Evolutionary conservation across 1,140 invertebrate species (phyloP).

Genomic region (Mizuhopecten yessoensis): DNA sequence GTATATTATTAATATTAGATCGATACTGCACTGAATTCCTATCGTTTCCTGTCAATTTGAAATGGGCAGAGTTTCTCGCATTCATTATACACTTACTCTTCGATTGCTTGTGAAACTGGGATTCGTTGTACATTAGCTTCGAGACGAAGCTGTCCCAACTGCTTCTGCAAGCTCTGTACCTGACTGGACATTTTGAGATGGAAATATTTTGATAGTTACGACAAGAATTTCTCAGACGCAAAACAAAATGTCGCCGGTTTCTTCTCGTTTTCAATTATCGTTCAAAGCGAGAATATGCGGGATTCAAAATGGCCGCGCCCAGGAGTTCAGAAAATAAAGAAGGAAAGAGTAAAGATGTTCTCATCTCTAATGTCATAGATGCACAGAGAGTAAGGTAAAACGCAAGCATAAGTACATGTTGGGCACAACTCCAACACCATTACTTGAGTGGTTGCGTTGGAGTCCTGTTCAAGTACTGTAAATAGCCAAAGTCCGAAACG

Average conservation of each 20-base stretch:
- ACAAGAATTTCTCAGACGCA: background rate
- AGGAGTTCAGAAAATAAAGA: background rate
- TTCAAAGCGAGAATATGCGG: background rate
- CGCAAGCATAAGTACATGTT: background rate
- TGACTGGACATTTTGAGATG: conserved; percentile 79
- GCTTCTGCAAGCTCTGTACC: conserved; percentile 82
- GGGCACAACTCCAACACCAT: too few relatives aligned
- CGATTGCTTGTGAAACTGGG: conserved; percentile 83
- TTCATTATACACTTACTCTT: conserved; percentile 85
- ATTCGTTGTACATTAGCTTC: conserved; percentile 83
- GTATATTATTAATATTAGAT: too few relatives aligned
- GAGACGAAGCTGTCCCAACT: conserved; percentile 83
- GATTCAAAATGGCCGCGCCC: conserved; percentile 56
- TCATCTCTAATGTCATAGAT: background rate
- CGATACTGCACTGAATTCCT: background rate
- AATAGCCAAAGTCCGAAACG: too few relatives aligned
- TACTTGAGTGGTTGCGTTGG: too few relatives aligned
- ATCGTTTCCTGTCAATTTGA: background rate
- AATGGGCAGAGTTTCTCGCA: background rate
- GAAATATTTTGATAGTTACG: background rate
- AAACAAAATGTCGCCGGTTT: conserved; percentile 33
- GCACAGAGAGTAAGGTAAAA: conserved; percentile 7
- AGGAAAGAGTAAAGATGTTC: background rate
- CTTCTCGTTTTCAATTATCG: conserved; percentile 33
- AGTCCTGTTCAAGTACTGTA: too few relatives aligned